A percentile compares a stretch with the other conserved stretches of the same genome.
These are phyloP conservation scores for Dicaeum eximium DNA, from an alignment of 2,113 vertebrate species.

Conservation along the genomic window DNA sequence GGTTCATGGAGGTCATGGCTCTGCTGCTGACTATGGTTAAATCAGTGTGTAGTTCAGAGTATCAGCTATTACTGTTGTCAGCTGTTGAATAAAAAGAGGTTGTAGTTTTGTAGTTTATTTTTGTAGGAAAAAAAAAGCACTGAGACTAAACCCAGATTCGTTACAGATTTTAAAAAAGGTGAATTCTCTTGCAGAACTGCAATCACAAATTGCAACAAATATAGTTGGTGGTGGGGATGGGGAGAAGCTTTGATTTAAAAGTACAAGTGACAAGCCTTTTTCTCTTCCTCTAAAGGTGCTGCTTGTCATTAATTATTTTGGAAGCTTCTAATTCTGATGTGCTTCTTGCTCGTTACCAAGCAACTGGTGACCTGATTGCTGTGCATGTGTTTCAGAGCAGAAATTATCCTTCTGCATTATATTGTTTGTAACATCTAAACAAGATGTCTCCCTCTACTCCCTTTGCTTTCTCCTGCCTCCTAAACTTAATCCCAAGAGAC, in stretches of 20 bases:
- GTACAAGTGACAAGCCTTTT: constrained; percentile 28
- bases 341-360: constrained; percentile 56
- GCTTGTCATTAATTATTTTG: constrained; percentile 54
- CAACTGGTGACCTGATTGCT: constrained; percentile 46
- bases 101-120: neutral
- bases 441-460: neutral
- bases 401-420: neutral
- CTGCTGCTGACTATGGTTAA: neutral
- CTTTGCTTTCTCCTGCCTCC: neutral
- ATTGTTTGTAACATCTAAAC: neutral
- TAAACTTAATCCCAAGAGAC: neutral
- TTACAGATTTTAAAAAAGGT: neutral
- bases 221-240: neutral
- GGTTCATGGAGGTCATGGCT: neutral
- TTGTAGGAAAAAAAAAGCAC: neutral
- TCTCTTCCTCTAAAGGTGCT: constrained; percentile 58
- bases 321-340: constrained; percentile 36
- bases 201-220: neutral
- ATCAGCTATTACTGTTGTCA: neutral
- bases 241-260: constrained; percentile 6
- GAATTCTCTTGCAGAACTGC: neutral
- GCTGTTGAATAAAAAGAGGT: neutral
- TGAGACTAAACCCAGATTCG: neutral
- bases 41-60: neutral
- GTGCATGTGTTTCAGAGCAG: constrained; percentile 43